Conservation (phyloP, 2,888 invertebrate genomes). For the Elysia crispata region DNA sequence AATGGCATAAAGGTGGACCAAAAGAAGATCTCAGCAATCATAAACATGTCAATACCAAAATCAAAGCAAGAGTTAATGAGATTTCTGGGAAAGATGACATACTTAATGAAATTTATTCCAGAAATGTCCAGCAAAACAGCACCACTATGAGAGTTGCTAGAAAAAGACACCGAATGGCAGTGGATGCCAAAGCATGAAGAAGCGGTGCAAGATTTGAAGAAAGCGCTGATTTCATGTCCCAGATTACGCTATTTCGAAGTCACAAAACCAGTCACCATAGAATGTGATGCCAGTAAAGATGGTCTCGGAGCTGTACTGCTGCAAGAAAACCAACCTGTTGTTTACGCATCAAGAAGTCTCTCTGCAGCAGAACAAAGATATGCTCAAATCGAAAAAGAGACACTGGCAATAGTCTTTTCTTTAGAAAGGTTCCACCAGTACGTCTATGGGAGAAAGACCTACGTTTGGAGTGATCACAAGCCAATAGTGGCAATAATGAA, state of each 20-base stretch:
- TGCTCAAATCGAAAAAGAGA: constrained; percentile 16
- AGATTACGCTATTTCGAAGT: background rate
- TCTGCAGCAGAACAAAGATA: background rate
- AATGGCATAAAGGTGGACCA: no score
- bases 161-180: no score
- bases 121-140: background rate
- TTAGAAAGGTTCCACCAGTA: constrained; percentile 11
- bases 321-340: background rate
- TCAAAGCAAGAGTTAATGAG: background rate
- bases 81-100: background rate
- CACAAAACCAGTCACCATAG: background rate
- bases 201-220: no score
- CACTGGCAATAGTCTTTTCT: constrained; percentile 11
- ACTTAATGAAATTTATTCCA: background rate
- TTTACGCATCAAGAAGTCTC: background rate
- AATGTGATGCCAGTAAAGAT: background rate
- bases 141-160: background rate
- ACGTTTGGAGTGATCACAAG: constrained; percentile 47
- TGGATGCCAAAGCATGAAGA: background rate
- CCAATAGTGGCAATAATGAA: constrained; percentile 38
- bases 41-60: no score
- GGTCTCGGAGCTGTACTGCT: background rate
- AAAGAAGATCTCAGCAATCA: no score
- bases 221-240: no score
- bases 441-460: constrained; percentile 34